Base-by-base conservation (phyloP, 2,113 vertebrate species). In the Ia io region DNA sequence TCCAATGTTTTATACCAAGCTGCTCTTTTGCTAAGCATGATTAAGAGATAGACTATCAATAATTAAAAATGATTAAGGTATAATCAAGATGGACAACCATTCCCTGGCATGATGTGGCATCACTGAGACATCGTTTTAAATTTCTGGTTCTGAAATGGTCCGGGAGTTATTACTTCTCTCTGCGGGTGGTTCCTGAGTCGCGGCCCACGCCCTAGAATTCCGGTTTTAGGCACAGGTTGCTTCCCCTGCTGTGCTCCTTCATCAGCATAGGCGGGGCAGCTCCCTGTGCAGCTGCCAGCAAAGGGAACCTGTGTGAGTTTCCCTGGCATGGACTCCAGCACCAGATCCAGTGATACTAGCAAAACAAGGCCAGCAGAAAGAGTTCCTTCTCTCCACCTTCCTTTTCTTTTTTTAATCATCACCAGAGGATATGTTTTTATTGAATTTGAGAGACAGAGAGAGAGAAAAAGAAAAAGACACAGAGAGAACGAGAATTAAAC, bases 151-250 rank as follows among this genome's bases (percentile, higher is more conserved):
- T 96, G 92, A 98, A 95, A 71, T 93, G 97, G 96, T 71, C 98
- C 87, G 9, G 94, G 85, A 98, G 97, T 96, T 97, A 97, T 97
- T 93, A 98, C 96, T 97, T 94, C 96, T 96, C 95, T 96, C 96
- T 96, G 96, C 92, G 95, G 96, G 95, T 97, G 94, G 96, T 95
- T 97, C 93, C 87, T 84, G 92, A 97, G 96, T 92, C 96, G 93
- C 97, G 97, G 98, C 98, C 97, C 97, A 98, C 98, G 98, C 99
- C 98, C 98, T 97, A 98, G 98, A 98, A 96, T 96, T 98, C 98
- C 98, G 98, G 99, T 98, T 98, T 98, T 98, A 97, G 95, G 98
- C 91, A 94, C 71, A 94, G 96, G 96, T 97, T 98, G 97, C 98
- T 97, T 98, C 98, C 98, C 98, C 98, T 98, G 98, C 98, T 97